phyloP scores from a whole-genome alignment of 2,888 invertebrate genomes.

The Drosophila differens region DNA sequence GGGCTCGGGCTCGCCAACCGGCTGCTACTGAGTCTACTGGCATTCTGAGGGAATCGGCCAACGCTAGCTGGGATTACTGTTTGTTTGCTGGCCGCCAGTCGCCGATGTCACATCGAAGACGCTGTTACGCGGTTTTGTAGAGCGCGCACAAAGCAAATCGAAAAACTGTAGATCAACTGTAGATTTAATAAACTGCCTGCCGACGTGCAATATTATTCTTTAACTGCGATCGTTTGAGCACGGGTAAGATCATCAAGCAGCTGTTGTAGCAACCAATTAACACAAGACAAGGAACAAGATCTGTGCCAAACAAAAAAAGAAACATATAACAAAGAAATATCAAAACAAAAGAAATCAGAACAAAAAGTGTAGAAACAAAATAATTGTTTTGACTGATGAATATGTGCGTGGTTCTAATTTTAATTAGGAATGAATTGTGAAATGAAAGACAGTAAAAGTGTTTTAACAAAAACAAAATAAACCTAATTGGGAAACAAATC shows the following conservation, averaged over 20 bases:
- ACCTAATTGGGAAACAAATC: neutral
- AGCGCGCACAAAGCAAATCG: slow-evolving; percentile 44
- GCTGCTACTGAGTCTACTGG: slow-evolving; percentile 43
- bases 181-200: neutral
- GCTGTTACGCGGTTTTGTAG: slow-evolving; percentile 58
- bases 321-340: neutral
- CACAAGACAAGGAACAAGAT: slow-evolving; percentile 16
- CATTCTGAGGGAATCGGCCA: slow-evolving; percentile 57
- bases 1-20: slow-evolving; percentile 28
- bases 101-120: slow-evolving; percentile 77
- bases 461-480: neutral
- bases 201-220: slow-evolving; percentile 29
- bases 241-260: slow-evolving; percentile 43
- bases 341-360: neutral
- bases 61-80: slow-evolving; percentile 68
- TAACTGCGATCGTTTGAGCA: slow-evolving; percentile 30
- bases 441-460: slow-evolving; percentile 5
- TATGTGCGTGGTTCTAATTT: slow-evolving; percentile 31
- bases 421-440: slow-evolving; percentile 18
- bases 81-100: slow-evolving; percentile 71
- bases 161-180: slow-evolving; percentile 5
- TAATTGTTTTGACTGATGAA: slow-evolving; percentile 4
- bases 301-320: neutral
- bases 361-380: neutral
- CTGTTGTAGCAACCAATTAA: slow-evolving; percentile 11